Evolutionary conservation across 2,888 invertebrate species (phyloP), one percentile per base, ranked within the genome.

Genomic region (Melinaea menophilus): DNA sequence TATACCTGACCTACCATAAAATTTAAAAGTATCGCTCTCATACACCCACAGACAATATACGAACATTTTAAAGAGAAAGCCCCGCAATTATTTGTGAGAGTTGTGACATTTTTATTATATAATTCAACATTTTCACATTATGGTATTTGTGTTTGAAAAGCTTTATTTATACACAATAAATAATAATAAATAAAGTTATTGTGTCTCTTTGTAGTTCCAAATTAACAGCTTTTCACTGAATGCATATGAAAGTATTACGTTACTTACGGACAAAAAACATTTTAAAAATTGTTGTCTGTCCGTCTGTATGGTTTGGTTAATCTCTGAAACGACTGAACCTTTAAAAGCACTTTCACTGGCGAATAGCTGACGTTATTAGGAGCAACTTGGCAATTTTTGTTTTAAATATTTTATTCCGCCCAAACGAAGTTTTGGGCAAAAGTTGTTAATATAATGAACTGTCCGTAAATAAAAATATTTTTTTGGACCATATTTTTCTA

Each of bases 341-440:
- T 22, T 22, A 22, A 22, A 22, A 22, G 22, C 22, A 22, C 22
- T 22, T 22, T 55, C 51, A 58, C 58, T 66, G 62, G 51, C 63
- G 55, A 47, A 60, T 51, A 47, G 45, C 48, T 5, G 70, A 72
- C 70, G 66, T 69, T 62, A 66, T 70, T n/a, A 66, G 76, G 72
- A 76, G 79, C 77, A 79, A 78, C 77, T 78, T 78, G 80, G 79
- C 80, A 83, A 84, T 77, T 81, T 79, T 79, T 80, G 79, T 81
- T 55, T 55, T 58, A 35, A 59, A 13, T 13, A 54, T 51, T 46
- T 56, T 47, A 59, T 22, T 22, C 22, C 22, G 22, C 22, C 22
- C 22, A 22, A 22, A 22, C 22, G 22, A 22, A 22, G 22, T 22
- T 22, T 22, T 22, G 22, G 22, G 22, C 22, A 22, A 1, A 22